Percentiles rank a stretch among this genome's conserved stretches.
phyloP scores from a whole-genome alignment of 1,140 invertebrate species.

The Acromyrmex echinatior region DNA sequence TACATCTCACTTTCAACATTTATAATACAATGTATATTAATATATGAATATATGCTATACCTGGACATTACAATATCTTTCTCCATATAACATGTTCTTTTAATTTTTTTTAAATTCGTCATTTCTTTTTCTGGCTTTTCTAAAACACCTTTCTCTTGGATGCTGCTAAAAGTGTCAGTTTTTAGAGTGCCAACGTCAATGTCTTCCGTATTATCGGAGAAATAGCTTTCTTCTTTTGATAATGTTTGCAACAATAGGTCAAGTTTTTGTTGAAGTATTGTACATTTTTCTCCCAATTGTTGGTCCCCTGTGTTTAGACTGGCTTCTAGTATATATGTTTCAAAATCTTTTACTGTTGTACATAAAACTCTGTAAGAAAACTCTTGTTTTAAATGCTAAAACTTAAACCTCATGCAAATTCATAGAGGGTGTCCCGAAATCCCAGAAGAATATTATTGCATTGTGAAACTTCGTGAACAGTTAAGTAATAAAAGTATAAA shows the following conservation, averaged over 20 bases:
- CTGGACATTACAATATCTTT: slow-evolving; percentile 81
- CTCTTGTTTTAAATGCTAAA: not conserved
- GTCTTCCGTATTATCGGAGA: slow-evolving; percentile 75
- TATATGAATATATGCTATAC: slow-evolving; percentile 66
- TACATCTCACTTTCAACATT: not conserved
- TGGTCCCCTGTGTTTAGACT: slow-evolving; percentile 88
- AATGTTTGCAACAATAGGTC: slow-evolving; percentile 91
- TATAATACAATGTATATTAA: not conserved
- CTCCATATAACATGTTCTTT: slow-evolving; percentile 77
- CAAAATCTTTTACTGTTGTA: slow-evolving; percentile 94
- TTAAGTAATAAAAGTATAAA: too few species aligned
- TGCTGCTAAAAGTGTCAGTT: slow-evolving; percentile 80
- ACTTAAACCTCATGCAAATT: slow-evolving; percentile 35
- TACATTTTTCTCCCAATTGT: slow-evolving; percentile 90
- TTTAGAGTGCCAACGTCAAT: slow-evolving; percentile 70
- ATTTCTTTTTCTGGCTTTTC: slow-evolving; percentile 89
- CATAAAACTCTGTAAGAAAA: slow-evolving; percentile 88
- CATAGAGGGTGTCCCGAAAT: not conserved
- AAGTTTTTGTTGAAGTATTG: slow-evolving; percentile 92
- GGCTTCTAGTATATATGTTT: slow-evolving; percentile 88
- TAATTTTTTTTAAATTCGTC: slow-evolving; percentile 82
- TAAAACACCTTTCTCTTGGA: slow-evolving; percentile 88
- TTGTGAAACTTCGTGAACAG: too few species aligned
- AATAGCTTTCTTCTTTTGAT: slow-evolving; percentile 88
- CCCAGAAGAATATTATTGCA: too few species aligned